Evolutionary conservation across 2,797 vertebrate species (phyloP).

Genomic region (Labeo calbasu): DNA sequence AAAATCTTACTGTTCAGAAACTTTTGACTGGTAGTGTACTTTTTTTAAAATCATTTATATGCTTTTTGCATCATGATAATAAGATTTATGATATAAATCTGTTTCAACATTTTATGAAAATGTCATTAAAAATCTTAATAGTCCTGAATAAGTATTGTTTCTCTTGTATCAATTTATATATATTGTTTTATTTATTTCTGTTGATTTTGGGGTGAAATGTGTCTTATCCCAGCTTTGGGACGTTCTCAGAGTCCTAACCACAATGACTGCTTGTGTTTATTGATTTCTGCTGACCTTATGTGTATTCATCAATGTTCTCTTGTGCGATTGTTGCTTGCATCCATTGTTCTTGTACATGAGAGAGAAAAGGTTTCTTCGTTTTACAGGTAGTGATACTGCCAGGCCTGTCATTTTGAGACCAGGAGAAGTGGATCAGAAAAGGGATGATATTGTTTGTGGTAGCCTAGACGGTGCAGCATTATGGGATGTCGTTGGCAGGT

Average conservation of each 20-base stretch:
- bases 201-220: neutral
- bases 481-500: neutral
- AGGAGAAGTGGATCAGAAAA: slow-evolving; percentile 9
- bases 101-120: neutral
- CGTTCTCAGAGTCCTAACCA: neutral
- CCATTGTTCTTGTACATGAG: slow-evolving; percentile 12
- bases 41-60: neutral
- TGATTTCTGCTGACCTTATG: slow-evolving; percentile 20
- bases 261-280: slow-evolving; percentile 20
- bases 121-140: neutral
- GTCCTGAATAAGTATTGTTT: neutral
- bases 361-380: slow-evolving; percentile 6
- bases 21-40: too few relatives aligned
- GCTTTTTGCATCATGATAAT: neutral
- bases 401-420: neutral
- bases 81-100: neutral
- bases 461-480: neutral
- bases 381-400: slow-evolving; percentile 25
- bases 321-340: neutral
- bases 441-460: neutral
- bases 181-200: neutral
- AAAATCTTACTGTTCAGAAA: too few relatives aligned
- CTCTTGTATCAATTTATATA: neutral
- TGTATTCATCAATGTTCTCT: neutral
- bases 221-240: neutral